A percentile compares a stretch with the other conserved stretches of the same genome.
Conservation (phyloP, 2,888 invertebrate species). For the Diachrysia chrysitis region DNA sequence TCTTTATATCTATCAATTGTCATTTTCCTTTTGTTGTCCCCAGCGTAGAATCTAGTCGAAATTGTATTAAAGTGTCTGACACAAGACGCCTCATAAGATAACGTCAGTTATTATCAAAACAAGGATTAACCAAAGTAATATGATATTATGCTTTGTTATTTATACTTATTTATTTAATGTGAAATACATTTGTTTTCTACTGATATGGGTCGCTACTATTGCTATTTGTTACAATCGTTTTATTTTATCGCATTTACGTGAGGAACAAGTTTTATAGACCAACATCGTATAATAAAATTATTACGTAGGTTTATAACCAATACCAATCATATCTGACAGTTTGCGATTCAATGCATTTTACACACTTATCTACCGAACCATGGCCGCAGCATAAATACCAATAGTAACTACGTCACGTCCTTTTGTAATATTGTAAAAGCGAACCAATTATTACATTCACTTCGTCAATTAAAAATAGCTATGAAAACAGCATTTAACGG, state of each 20-base stretch:
- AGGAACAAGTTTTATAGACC: slow-evolving; percentile 26
- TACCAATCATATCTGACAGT: slow-evolving; percentile 28
- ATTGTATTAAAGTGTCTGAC: slow-evolving; percentile 22
- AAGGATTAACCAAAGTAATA: slow-evolving; percentile 3
- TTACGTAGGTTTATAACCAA: slow-evolving; percentile 8
- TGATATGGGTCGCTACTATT: slow-evolving; percentile 40
- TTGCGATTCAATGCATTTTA: slow-evolving; percentile 48
- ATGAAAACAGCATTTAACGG: slow-evolving; percentile 46
- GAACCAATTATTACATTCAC: slow-evolving; percentile 30
- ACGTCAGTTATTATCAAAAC: slow-evolving; percentile 22
- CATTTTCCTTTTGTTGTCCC: slow-evolving; percentile 28
- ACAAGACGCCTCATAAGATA: slow-evolving; percentile 9
- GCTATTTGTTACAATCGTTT: slow-evolving; percentile 32
- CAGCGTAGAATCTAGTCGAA: slow-evolving; percentile 24
- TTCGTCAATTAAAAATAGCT: slow-evolving; percentile 47
- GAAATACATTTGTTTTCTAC: slow-evolving; percentile 33
- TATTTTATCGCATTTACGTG: slow-evolving; percentile 50
- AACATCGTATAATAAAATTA: slow-evolving; percentile 13
- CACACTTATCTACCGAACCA: slow-evolving; percentile 38
- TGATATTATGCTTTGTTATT: slow-evolving; percentile 14
- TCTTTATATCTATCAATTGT: slow-evolving; percentile 24
- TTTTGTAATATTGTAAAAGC: slow-evolving; percentile 26
- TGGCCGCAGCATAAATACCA: slow-evolving; percentile 21
- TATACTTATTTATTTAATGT: slow-evolving; percentile 23
- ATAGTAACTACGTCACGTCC: slow-evolving; percentile 7